Evolutionary conservation across 92 coral and sea anemone genomes (phyloP).

Genomic region (Nematostella vectensis): DNA sequence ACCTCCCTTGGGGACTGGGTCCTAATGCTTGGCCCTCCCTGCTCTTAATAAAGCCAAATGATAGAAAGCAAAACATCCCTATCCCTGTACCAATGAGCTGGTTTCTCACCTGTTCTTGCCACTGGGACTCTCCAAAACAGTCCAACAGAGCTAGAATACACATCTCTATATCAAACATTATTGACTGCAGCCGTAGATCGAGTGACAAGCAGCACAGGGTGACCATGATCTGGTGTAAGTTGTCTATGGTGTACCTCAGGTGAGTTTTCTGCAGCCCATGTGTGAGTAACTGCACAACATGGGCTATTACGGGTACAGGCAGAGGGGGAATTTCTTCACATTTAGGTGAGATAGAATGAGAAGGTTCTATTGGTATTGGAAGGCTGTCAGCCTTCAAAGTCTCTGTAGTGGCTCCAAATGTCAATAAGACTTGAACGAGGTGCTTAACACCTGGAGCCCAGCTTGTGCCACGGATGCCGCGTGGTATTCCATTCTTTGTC

Average conservation of each 20-base stretch:
- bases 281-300: constrained; percentile 68
- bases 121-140: constrained; percentile 58
- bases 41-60: too few relatives aligned
- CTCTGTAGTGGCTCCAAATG: constrained; percentile 69
- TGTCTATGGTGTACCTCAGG: constrained; percentile 37
- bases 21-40: too few relatives aligned
- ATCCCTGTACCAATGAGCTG: not conserved
- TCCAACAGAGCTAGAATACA: constrained; percentile 62
- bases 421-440: constrained; percentile 35
- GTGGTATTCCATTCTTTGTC: constrained; percentile 40
- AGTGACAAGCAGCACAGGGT: constrained; percentile 61
- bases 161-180: constrained; percentile 71
- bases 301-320: constrained; percentile 11
- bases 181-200: constrained; percentile 62
- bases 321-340: not conserved
- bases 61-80: too few relatives aligned
- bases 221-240: constrained; percentile 44
- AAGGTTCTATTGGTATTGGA: constrained; percentile 10
- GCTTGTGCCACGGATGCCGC: constrained; percentile 40
- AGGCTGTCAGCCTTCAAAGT: constrained; percentile 35
- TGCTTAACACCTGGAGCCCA: constrained; percentile 76
- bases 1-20: too few relatives aligned
- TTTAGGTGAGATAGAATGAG: not conserved
- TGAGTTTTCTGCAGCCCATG: constrained; percentile 62
- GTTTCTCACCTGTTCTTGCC: constrained; percentile 70